Conservation (phyloP, 2,888 invertebrate species). For the Hydroisotoma schaefferi region DNA sequence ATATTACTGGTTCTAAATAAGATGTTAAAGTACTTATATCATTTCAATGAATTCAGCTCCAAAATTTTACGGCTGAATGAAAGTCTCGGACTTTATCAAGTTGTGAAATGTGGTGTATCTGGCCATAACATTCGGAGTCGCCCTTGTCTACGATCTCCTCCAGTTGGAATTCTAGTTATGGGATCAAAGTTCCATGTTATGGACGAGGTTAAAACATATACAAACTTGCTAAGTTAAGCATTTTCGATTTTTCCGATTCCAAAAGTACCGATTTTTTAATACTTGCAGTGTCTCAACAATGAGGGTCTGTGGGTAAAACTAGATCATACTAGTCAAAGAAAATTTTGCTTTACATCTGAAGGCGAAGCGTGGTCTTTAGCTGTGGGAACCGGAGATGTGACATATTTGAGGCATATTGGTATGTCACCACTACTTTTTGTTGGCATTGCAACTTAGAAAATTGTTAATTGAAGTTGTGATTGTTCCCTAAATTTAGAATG, state of each 20-base stretch:
- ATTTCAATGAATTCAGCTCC: constrained; percentile 28
- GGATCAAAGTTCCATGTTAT: constrained; percentile 64
- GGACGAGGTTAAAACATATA: constrained; percentile 59
- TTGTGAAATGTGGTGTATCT: constrained; percentile 70
- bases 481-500: background rate
- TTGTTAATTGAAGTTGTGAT: background rate
- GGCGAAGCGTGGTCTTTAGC: constrained; percentile 71
- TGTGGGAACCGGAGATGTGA: constrained; percentile 61
- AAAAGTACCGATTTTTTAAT: constrained; percentile 26
- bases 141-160: constrained; percentile 65
- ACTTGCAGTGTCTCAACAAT: constrained; percentile 57
- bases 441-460: background rate
- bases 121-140: constrained; percentile 69
- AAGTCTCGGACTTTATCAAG: constrained; percentile 59
- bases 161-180: constrained; percentile 66
- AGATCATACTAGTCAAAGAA: constrained; percentile 60
- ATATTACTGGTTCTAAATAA: background rate
- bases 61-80: constrained; percentile 49
- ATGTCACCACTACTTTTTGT: no score
- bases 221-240: background rate
- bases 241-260: constrained; percentile 1
- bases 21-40: constrained; percentile 3
- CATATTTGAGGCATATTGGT: constrained; percentile 58
- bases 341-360: constrained; percentile 65
- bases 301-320: constrained; percentile 67